Percentiles rank a stretch among this genome's conserved stretches.
Conservation (phyloP, 2,888 invertebrate genomes). For the Lucinisca nassula region DNA sequence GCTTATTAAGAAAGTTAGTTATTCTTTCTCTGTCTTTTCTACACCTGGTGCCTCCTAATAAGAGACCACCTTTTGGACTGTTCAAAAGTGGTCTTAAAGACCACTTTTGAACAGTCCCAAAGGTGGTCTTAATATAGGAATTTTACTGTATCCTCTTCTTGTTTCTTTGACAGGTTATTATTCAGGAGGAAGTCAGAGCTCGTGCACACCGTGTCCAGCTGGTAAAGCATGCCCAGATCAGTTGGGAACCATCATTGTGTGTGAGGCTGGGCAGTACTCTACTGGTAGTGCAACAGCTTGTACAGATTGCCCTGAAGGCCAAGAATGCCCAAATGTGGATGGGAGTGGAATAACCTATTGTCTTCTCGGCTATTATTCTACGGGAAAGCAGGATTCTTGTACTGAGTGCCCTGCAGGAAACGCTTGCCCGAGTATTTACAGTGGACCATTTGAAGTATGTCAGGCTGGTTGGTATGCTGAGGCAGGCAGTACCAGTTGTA, state of each 20-base stretch:
- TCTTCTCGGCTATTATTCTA: conserved; percentile 78
- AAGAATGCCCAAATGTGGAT: conserved; percentile 75
- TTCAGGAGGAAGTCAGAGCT: conserved; percentile 76
- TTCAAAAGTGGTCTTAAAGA: too few species aligned
- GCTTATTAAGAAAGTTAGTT: too few species aligned
- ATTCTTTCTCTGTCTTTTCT: too few species aligned
- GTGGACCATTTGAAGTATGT: conserved; percentile 70
- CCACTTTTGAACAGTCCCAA: too few species aligned
- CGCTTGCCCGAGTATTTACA: conserved; percentile 80
- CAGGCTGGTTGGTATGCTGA: conserved; percentile 79
- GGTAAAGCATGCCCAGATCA: conserved; percentile 79
- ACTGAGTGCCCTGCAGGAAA: conserved; percentile 82
- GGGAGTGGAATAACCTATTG: conserved; percentile 80
- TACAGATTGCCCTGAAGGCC: conserved; percentile 77
- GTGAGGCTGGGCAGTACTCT: conserved; percentile 74
- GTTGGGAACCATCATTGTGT: conserved; percentile 49
- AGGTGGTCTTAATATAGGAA: too few species aligned
- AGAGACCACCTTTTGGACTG: too few species aligned
- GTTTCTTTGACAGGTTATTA: conserved; percentile 77
- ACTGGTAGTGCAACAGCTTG: conserved; percentile 67
- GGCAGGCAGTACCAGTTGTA: conserved; percentile 77
- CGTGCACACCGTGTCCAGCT: conserved; percentile 83
- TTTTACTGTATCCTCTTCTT: too few species aligned
- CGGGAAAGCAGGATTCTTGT: conserved; percentile 73
- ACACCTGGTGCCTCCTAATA: too few species aligned